Percentiles rank a stretch among this genome's conserved stretches.
These are phyloP conservation scores for Okapia johnstoni DNA, from an alignment of 2,113 vertebrate genomes.

Conservation along the genomic window DNA sequence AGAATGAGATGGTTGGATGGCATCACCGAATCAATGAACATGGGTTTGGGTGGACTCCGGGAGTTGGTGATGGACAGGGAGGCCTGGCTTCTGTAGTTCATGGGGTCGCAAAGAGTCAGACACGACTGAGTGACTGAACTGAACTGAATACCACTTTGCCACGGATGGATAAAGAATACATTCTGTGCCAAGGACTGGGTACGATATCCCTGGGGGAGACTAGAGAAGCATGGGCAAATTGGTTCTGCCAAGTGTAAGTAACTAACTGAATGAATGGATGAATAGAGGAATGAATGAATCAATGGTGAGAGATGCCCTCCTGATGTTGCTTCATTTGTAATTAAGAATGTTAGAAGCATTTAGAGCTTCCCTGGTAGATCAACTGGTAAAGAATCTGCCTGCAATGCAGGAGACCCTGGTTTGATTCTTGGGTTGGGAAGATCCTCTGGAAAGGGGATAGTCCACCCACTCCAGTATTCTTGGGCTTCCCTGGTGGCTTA, in stretches of 20 bases:
- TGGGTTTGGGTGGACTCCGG: neutral
- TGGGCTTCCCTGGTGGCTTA: neutral
- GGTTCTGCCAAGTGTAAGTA: neutral
- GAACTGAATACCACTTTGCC: neutral
- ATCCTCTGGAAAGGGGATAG: neutral
- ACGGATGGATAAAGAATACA: slow-evolving; percentile 21
- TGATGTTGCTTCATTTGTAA: slow-evolving; percentile 51
- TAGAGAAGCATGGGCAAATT: neutral
- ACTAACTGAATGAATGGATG: neutral
- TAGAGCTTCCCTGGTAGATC: neutral
- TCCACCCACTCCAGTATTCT: neutral
- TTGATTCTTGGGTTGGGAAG: neutral
- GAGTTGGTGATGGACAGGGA: neutral
- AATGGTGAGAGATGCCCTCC: neutral
- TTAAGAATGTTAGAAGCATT: slow-evolving; percentile 33
- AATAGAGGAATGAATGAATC: neutral
- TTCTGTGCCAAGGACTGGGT: neutral
- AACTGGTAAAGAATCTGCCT: neutral
- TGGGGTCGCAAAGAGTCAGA: neutral
- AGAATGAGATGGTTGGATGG: neutral
- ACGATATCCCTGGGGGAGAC: neutral
- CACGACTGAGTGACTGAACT: neutral
- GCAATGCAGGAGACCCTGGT: neutral
- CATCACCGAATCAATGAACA: neutral
- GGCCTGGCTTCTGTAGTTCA: neutral